Evolutionary conservation across 2,113 vertebrate species (phyloP), one percentile per base, ranked within the genome.

Genomic region (Oncorhynchus nerka): DNA sequence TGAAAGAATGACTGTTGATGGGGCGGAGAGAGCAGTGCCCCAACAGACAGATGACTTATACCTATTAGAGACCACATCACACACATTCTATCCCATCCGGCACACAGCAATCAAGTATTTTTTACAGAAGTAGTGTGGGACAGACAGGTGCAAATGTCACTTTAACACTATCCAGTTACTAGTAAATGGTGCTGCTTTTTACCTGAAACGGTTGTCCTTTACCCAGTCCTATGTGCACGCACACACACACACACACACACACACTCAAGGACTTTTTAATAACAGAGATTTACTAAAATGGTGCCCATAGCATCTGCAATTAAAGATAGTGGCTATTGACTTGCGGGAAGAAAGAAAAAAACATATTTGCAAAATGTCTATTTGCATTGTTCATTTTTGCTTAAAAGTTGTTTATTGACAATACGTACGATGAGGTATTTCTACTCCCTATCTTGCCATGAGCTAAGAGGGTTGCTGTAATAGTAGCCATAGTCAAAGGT

Each of bases 131-230:
- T 89, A 88, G 89, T 91, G 83, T 87, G 86, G 82, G 85, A 89
- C 90, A 89, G 80, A 92, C 90, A 92, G 92, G 92, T 92, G 91
- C 93, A 93, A 92, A 90, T 85, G 87, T 93, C 89, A 92, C 90
- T 93, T 93, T 93, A 91, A 91, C 88, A 93, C 89, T 84, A 89
- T 92, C 91, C 87, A 91, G 90, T 90, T 92, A 90, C 87, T 90
- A 89, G 92, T 92, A 90, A 92, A 93, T 90, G 93, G 93, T 94
- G 93, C 93, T 94, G 93, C 93, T 94, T 94, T 94, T 87, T 94
- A 94, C 92, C 93, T 92, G 77, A 89, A 90, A 92, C 87, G 85
- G 84, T 92, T 87, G 88, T 92, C 88, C 91, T 91, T 89, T 89
- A 87, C 88, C 87, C 81, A 89, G 84, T 90, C 90, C 86, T 86